A percentile compares a stretch with the other conserved stretches of the same genome.
These are phyloP conservation scores for Drosophila nigrodunni DNA, from an alignment of 1,140 invertebrate genomes.

Conservation along the genomic window DNA sequence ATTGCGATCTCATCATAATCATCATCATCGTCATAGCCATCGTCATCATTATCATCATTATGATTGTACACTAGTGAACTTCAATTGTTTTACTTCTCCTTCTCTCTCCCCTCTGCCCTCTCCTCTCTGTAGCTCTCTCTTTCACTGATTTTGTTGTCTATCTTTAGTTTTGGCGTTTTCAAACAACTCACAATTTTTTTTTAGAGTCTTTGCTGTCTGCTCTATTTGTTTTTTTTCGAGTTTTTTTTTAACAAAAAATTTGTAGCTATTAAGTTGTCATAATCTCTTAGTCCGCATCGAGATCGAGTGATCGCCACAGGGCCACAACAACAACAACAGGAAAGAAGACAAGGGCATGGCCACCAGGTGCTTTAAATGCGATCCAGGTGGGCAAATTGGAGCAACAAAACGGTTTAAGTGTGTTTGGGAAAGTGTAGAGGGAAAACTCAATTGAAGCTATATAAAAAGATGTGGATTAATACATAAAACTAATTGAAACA, in stretches of 20 bases:
- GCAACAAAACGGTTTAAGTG: conserved; percentile 14
- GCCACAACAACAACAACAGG: conserved; percentile 17
- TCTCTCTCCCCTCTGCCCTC: conserved; percentile 3
- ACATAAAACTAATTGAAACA: too few species aligned
- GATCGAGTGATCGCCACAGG: conserved; percentile 54
- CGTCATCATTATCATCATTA: conserved; percentile 53
- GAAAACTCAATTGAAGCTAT: background rate
- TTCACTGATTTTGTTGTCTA: conserved; percentile 55
- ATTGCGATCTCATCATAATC: conserved; percentile 55
- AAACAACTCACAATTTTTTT: conserved; percentile 54
- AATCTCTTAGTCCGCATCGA: conserved; percentile 58
- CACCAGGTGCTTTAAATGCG: conserved; percentile 39
- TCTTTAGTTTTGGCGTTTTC: conserved; percentile 60
- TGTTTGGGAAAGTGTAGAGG: background rate
- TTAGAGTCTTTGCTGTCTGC: conserved; percentile 54
- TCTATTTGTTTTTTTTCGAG: conserved; percentile 66
- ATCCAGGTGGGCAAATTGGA: conserved; percentile 54
- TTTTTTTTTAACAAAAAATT: conserved; percentile 42
- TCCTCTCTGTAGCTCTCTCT: conserved; percentile 38
- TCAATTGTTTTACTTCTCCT: conserved; percentile 66
- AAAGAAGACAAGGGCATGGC: conserved; percentile 32
- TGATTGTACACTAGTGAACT: conserved; percentile 68
- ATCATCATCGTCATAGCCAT: conserved; percentile 27
- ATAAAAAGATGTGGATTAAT: too few species aligned
- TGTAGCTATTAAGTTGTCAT: conserved; percentile 80